These are phyloP conservation scores for Lysiphlebus fabarum DNA, from an alignment of 1,140 invertebrate genomes.

Conservation along the genomic window DNA sequence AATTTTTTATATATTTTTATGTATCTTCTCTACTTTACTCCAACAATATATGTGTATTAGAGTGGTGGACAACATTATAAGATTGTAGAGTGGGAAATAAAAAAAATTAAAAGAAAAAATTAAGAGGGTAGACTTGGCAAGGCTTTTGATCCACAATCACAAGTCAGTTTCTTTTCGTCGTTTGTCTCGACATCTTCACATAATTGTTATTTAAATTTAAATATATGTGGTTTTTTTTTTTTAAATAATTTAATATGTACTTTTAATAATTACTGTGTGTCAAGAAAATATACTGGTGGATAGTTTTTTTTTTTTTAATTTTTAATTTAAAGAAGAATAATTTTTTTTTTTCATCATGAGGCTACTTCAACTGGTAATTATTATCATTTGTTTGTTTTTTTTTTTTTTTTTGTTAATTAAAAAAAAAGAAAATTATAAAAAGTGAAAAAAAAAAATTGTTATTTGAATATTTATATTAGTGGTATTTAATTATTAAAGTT, in stretches of 20 bases:
- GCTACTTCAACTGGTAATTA: constrained; percentile 9
- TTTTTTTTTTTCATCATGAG: constrained; percentile 1
- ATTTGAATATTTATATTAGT: neutral
- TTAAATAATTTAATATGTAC: constrained; percentile 38
- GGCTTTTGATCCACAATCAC: constrained; percentile 41
- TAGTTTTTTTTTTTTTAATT: constrained; percentile 10
- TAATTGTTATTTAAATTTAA: constrained; percentile 7
- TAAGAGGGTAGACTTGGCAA: constrained; percentile 37
- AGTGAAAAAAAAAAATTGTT: neutral
- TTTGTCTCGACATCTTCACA: constrained; percentile 32
- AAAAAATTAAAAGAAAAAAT: constrained; percentile 12
- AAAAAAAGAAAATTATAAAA: neutral
- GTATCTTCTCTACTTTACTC: too few species aligned
- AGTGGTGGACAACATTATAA: constrained; percentile 45
- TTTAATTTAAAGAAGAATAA: neutral
- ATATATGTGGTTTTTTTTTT: too few species aligned
- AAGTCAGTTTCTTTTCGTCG: constrained; percentile 46
- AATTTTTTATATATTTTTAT: too few species aligned
- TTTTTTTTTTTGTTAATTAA: neutral
- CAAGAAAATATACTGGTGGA: constrained; percentile 6
- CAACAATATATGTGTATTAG: constrained; percentile 35
- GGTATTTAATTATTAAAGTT: too few species aligned
- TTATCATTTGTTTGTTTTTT: too few species aligned
- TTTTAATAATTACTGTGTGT: constrained; percentile 30
- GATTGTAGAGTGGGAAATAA: constrained; percentile 35